Evolutionary conservation across 2,888 invertebrate genomes (phyloP).

Genomic region (Sialis lutaria): DNA sequence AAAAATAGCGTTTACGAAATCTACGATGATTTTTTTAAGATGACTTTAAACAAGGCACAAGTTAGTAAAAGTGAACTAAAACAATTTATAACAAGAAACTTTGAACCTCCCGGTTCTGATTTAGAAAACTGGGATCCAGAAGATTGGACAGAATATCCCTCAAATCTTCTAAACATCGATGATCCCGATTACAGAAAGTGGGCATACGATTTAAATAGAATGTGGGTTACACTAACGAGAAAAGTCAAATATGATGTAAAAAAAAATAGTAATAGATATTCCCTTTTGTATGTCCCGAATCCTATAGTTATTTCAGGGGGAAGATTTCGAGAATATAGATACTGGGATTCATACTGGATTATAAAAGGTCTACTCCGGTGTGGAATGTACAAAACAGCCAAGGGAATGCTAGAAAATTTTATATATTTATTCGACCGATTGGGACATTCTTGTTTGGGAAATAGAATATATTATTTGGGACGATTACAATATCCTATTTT

Average conservation of each 20-base stretch:
- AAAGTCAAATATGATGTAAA: conserved; percentile 39
- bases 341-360: conserved; percentile 84
- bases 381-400: conserved; percentile 54
- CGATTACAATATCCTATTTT: conserved; percentile 55
- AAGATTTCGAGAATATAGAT: conserved; percentile 57
- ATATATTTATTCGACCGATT: conserved; percentile 44
- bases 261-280: conserved; percentile 25
- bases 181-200: conserved; percentile 39
- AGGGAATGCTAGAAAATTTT: conserved; percentile 63
- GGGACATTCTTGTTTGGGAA: conserved; percentile 67
- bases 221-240: conserved; percentile 20
- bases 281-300: conserved; percentile 26
- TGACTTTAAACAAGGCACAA: conserved; percentile 28
- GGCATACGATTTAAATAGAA: conserved; percentile 36
- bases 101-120: conserved; percentile 34
- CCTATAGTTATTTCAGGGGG: conserved; percentile 53
- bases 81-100: conserved; percentile 37
- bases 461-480: conserved; percentile 57
- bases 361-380: conserved; percentile 60
- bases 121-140: conserved; percentile 38
- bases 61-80: conserved; percentile 31
- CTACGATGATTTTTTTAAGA: conserved; percentile 32
- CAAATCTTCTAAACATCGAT: conserved; percentile 36
- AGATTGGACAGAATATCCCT: conserved; percentile 40
- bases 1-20: conserved; percentile 37